Evolutionary conservation across 1,140 invertebrate species (phyloP).

Genomic region (Cyclargus thomasi): DNA sequence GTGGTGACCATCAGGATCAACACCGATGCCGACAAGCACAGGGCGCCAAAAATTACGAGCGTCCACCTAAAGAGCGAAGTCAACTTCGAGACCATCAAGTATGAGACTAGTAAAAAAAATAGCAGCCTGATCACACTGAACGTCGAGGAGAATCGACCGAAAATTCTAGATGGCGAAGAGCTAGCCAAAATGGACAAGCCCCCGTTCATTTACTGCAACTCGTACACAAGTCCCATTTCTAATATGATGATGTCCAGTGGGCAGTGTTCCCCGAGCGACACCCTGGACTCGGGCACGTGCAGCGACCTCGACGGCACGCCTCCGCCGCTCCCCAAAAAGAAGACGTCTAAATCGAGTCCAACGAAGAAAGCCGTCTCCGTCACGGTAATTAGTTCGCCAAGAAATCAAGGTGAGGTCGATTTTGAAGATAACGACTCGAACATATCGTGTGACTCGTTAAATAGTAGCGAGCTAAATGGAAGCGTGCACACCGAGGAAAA

Average conservation of each 20-base stretch:
- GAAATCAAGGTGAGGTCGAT: conserved; percentile 76
- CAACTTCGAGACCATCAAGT: conserved; percentile 56
- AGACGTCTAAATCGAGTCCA: conserved; percentile 71
- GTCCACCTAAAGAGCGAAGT: conserved; percentile 66
- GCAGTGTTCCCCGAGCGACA: conserved; percentile 85
- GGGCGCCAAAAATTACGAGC: conserved; percentile 69
- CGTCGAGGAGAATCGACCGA: conserved; percentile 54
- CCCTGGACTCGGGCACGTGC: conserved; percentile 87
- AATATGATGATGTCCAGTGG: conserved; percentile 82
- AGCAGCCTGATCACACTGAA: conserved; percentile 58
- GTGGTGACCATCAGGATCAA: conserved; percentile 83
- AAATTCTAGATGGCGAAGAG: conserved; percentile 59
- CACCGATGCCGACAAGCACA: conserved; percentile 72
- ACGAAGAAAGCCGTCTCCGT: conserved; percentile 66
- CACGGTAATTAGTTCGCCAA: conserved; percentile 67
- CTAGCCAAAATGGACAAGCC: conserved; percentile 55
- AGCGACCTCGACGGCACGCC: conserved; percentile 86
- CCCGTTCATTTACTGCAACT: conserved; percentile 66
- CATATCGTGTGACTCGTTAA: conserved; percentile 83
- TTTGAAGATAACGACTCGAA: conserved; percentile 82
- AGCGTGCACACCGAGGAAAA: conserved; percentile 68
- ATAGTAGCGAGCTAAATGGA: conserved; percentile 78
- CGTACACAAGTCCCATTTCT: conserved; percentile 59
- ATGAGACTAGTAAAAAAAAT: conserved; percentile 54
- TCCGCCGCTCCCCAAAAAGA: conserved; percentile 82